Conservation (phyloP, 2,888 invertebrate genomes). For the Miltochrista miniata region DNA sequence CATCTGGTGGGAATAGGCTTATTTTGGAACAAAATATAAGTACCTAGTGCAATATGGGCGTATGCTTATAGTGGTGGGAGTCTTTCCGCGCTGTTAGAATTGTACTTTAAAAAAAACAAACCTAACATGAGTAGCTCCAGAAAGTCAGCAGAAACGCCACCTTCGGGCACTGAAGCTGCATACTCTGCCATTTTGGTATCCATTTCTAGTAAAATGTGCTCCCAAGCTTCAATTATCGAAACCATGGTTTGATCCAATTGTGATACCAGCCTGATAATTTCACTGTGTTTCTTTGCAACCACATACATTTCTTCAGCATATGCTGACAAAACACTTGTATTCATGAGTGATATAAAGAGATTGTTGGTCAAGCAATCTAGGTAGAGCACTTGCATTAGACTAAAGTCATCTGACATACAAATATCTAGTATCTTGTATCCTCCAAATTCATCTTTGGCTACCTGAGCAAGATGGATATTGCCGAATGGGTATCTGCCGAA, state of each 20-base stretch:
- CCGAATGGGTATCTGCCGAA: constrained; percentile 94
- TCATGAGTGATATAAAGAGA: constrained; percentile 75
- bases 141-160: constrained; percentile 95
- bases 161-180: constrained; percentile 90
- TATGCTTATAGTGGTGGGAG: no score
- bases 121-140: constrained; percentile 95
- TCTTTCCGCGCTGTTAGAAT: no score
- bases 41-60: no score
- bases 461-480: constrained; percentile 83
- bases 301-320: constrained; percentile 87
- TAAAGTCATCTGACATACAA: constrained; percentile 88
- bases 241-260: constrained; percentile 90
- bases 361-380: constrained; percentile 76
- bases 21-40: no score
- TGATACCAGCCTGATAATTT: constrained; percentile 87
- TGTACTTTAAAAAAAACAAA: constrained; percentile 11
- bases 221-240: constrained; percentile 95
- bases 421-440: constrained; percentile 86
- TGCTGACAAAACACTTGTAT: constrained; percentile 86
- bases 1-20: no score
- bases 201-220: constrained; percentile 96
- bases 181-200: constrained; percentile 96
- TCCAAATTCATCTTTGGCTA: constrained; percentile 82
- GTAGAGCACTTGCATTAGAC: constrained; percentile 86
- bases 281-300: constrained; percentile 89